A percentile compares a stretch with the other conserved stretches of the same genome.
phyloP scores from a whole-genome alignment of 2,113 vertebrate species.

The Meleagris gallopavo region DNA sequence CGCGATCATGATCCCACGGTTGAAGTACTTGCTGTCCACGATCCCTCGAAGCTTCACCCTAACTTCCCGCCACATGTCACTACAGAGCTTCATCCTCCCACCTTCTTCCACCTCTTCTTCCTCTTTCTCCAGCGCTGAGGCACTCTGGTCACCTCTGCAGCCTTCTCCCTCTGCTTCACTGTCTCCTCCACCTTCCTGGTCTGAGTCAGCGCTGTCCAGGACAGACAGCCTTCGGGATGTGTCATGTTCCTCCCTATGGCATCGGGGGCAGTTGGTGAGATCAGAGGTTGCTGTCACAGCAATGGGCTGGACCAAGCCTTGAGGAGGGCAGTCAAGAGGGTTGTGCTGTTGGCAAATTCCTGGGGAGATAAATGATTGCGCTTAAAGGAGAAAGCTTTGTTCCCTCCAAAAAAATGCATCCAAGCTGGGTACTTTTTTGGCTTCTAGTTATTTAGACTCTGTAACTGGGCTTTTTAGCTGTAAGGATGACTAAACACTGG shows the following conservation, averaged over 20 bases:
- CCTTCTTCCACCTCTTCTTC: conserved; percentile 61
- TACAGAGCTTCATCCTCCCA: conserved; percentile 56
- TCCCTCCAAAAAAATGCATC: neutral
- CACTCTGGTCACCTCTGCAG: conserved; percentile 50
- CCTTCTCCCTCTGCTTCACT: conserved; percentile 16
- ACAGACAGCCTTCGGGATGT: conserved; percentile 56
- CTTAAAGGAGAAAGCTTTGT: neutral
- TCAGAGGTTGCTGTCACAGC: conserved; percentile 84
- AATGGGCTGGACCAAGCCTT: conserved; percentile 82
- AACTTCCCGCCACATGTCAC: conserved; percentile 77
- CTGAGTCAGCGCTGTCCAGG: conserved; percentile 57
- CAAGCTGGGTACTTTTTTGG: neutral
- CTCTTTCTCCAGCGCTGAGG: conserved; percentile 49
- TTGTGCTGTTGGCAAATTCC: conserved; percentile 82
- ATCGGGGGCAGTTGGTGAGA: conserved; percentile 81
- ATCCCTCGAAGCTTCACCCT: conserved; percentile 90
- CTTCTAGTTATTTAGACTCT: neutral
- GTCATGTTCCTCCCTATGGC: conserved; percentile 61
- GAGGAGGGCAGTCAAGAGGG: conserved; percentile 77
- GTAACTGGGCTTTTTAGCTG: neutral
- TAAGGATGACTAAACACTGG: neutral
- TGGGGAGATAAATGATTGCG: conserved; percentile 46
- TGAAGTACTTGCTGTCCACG: conserved; percentile 98
- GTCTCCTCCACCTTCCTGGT: conserved; percentile 51
- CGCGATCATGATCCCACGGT: conserved; percentile 96